Conservation (phyloP, 35 echinoderm and acorn worm genomes). For the Patiria miniata region DNA sequence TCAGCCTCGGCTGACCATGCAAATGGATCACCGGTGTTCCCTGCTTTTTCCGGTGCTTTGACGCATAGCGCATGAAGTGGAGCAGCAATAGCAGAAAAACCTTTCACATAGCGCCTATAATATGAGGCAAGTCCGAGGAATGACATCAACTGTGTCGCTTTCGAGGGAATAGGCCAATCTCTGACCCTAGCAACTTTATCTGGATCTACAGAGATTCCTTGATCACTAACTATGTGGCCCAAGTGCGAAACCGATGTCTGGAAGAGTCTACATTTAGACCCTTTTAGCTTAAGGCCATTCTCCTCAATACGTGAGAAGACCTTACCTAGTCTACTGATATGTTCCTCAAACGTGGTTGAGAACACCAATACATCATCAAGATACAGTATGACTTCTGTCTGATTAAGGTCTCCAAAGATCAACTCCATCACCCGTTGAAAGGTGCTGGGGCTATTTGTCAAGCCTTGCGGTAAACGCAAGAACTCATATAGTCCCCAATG, state of each 20-base stretch:
- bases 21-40: background rate
- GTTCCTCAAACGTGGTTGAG: conserved; percentile 47
- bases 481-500: conserved; percentile 54
- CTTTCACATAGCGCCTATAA: background rate
- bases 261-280: conserved; percentile 15
- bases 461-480: conserved; percentile 4
- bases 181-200: conserved; percentile 6
- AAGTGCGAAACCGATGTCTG: background rate
- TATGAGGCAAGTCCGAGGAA: background rate
- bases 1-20: background rate
- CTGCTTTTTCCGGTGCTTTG: background rate
- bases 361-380: conserved; percentile 71
- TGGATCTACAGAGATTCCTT: conserved; percentile 7
- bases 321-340: conserved; percentile 16
- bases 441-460: conserved; percentile 44
- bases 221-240: conserved; percentile 7
- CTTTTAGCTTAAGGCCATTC: conserved; percentile 31
- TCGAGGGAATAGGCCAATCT: background rate
- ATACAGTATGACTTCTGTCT: conserved; percentile 35
- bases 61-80: background rate
- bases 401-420: conserved; percentile 43
- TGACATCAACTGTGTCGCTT: background rate
- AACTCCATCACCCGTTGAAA: conserved; percentile 56
- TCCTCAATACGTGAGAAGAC: conserved; percentile 45
- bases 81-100: background rate